Percentiles rank a stretch among this genome's conserved stretches.
Evolutionary conservation across 1,140 invertebrate species (phyloP).

Genomic region (Hylyphantes graminicola): DNA sequence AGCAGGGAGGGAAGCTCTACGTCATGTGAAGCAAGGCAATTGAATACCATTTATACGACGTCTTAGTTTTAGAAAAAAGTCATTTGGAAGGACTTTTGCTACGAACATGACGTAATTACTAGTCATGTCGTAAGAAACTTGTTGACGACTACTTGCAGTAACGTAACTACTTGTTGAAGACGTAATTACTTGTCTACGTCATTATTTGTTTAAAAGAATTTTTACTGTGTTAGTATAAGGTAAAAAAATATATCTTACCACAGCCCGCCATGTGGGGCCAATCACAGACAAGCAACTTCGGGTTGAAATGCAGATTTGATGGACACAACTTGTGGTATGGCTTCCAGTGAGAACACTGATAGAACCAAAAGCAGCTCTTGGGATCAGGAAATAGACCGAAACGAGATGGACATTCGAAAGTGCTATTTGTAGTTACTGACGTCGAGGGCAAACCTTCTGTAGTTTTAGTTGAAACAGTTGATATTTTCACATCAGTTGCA

Average conservation of each 20-base stretch:
- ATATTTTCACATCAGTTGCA: not conserved
- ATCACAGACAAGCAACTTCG: conserved; percentile 62
- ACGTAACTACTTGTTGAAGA: too few relatives aligned
- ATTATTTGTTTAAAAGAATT: too few relatives aligned
- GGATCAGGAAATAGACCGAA: conserved; percentile 46
- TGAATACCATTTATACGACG: too few relatives aligned
- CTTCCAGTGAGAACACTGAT: conserved; percentile 63
- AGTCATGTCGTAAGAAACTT: too few relatives aligned
- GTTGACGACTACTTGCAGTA: too few relatives aligned
- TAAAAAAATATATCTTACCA: conserved; percentile 14
- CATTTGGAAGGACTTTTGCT: too few relatives aligned
- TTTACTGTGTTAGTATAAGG: too few relatives aligned
- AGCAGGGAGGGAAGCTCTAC: too few relatives aligned
- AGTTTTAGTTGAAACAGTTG: not conserved
- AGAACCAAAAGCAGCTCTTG: conserved; percentile 61
- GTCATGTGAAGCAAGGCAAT: too few relatives aligned
- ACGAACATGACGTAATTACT: too few relatives aligned
- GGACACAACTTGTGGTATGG: conserved; percentile 63
- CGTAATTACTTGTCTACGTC: too few relatives aligned
- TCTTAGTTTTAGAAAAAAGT: too few relatives aligned
- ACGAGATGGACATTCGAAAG: conserved; percentile 4
- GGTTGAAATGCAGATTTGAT: conserved; percentile 63
- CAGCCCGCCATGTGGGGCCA: conserved; percentile 63
- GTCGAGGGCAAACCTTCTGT: not conserved
- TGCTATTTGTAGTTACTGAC: not conserved